Evolutionary conservation across 2,113 vertebrate genomes (phyloP).

Genomic region (Notarius quadriscutis): DNA sequence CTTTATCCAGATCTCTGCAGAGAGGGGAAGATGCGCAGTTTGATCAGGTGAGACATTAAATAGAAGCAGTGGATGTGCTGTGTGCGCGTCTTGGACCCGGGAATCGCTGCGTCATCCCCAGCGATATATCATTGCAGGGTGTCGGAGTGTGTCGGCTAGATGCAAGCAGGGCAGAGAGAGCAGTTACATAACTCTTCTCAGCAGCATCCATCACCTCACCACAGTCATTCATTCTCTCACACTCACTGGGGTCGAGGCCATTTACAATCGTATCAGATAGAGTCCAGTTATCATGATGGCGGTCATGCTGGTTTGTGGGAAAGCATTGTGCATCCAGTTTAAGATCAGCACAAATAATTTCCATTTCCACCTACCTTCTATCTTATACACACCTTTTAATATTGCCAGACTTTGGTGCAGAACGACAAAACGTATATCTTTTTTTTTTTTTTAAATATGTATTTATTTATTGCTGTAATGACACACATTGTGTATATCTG

Average conservation of each 20-base stretch:
- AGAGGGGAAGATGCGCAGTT: constrained; percentile 99
- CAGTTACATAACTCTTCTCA: constrained; percentile 69
- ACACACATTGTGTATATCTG: neutral
- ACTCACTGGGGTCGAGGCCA: neutral
- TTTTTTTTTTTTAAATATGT: too few species aligned
- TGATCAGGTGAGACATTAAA: constrained; percentile 86
- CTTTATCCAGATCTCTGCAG: constrained; percentile 94
- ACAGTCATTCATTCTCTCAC: constrained; percentile 35
- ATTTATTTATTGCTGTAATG: neutral
- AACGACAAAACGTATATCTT: neutral
- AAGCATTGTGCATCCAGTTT: neutral
- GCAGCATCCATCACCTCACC: constrained; percentile 59
- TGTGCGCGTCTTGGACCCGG: neutral
- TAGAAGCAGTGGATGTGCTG: neutral
- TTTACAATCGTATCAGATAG: neutral
- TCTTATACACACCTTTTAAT: neutral
- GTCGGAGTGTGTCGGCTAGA: constrained; percentile 63
- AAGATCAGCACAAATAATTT: neutral
- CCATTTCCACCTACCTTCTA: neutral
- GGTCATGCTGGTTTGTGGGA: neutral
- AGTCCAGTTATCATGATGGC: neutral
- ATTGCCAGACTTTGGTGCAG: neutral
- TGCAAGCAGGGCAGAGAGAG: constrained; percentile 65
- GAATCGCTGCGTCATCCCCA: constrained; percentile 75
- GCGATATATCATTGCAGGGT: constrained; percentile 70